Evolutionary conservation across 2,888 invertebrate genomes (phyloP), one percentile per base, ranked within the genome.

Genomic region (Esperia sulphurella): DNA sequence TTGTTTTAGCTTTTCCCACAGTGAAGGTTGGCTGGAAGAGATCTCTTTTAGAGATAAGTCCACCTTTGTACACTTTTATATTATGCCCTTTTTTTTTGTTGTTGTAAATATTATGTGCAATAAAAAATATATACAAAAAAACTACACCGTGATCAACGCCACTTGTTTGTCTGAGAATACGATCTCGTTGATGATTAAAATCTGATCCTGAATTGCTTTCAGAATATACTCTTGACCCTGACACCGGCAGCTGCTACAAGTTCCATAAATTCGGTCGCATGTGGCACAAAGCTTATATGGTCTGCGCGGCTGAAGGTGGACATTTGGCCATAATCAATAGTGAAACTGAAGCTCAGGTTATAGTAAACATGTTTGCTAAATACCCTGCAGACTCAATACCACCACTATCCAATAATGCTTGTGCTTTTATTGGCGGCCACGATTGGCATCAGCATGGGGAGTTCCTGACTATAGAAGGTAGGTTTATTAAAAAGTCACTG

Each of bases 211-310:
- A 9, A 9, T 7, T 8, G n/a, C n/a, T 35, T 59, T 8, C 58
- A 81, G 81, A 52, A 28, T 81, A 81, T 51, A 43, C 1, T 0
- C 31, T 65, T 0, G 69, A 77, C 8, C 1, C 37, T 0, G 51
- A 66, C 8, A 79, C 79, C 0, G 63, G 68, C 1, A 72, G 57
- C 14, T 81, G 81, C 46, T 82, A 82, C 57, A 81, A 82, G 53
- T 73, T 78, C 53, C 79, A 80, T 52, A 51, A 45, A 0, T 50
- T 58, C 1, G 68, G 74, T 0, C 58, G 68, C 1, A 63, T 61
- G 3, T 81, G 75, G 68, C 58, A 68, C 0, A 55, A 72, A 0
- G 81, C 79, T 0, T 67, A 63, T 58, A 71, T 75, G 64, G 53
- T 71, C 0, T 81, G 81, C 41, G 48, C 61, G 2, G 73, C 72